Evolutionary conservation across 2,113 vertebrate genomes (phyloP).

Genomic region (Hemicordylus capensis): DNA sequence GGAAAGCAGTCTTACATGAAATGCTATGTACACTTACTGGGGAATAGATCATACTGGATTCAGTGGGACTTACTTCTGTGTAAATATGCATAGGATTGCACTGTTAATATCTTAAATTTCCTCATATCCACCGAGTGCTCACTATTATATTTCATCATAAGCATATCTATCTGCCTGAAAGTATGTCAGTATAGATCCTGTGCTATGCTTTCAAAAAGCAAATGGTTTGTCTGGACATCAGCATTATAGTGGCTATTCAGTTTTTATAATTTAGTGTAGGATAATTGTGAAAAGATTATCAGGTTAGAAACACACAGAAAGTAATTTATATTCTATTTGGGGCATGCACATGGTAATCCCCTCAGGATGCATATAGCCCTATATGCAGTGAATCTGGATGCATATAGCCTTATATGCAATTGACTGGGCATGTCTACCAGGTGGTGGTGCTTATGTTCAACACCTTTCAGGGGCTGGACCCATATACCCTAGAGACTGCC

Average conservation of each 20-base stretch:
- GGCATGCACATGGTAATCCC: no score
- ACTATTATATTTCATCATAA: neutral
- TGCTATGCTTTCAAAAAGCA: neutral
- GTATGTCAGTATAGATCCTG: neutral
- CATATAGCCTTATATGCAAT: no score
- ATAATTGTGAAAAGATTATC: neutral
- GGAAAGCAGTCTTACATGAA: no score
- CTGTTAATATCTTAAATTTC: neutral
- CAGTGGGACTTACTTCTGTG: neutral
- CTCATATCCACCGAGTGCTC: neutral
- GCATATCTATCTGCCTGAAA: neutral
- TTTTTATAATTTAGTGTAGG: neutral
- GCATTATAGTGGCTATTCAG: neutral
- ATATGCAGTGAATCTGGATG: no score
- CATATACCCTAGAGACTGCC: no score
- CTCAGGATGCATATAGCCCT: neutral
- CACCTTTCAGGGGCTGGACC: neutral
- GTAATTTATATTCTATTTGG: neutral
- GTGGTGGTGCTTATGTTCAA: neutral
- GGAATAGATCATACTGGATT: neutral
- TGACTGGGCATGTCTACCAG: neutral
- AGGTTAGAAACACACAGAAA: neutral
- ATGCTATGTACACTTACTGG: no score
- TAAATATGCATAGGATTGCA: neutral
- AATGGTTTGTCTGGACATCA: neutral